Conservation (phyloP, 2,888 invertebrate species). For the Zygogramma bicolorata region DNA sequence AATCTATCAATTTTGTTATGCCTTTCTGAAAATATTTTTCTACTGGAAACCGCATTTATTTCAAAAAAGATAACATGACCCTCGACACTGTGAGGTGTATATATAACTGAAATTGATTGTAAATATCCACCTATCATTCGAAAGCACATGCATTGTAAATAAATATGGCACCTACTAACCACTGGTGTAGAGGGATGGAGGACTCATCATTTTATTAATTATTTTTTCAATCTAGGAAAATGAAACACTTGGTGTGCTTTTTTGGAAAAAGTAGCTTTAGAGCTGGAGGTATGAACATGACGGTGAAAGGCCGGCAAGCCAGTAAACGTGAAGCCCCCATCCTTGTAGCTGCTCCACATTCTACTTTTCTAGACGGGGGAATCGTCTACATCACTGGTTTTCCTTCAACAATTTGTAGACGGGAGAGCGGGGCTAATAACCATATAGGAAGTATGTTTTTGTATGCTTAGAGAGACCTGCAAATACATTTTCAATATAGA, state of each 20-base stretch:
- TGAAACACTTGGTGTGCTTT: conserved; percentile 77
- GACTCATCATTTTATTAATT: neutral
- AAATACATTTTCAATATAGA: too few relatives aligned
- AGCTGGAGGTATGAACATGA: conserved; percentile 83
- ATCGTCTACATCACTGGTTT: conserved; percentile 85
- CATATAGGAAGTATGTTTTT: conserved; percentile 89
- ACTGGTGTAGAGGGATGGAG: neutral
- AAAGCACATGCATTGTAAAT: neutral
- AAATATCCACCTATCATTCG: neutral
- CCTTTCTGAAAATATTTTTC: too few relatives aligned
- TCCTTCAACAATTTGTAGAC: conserved; percentile 86
- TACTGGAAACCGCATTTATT: too few relatives aligned
- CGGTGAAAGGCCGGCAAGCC: conserved; percentile 82
- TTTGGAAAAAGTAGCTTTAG: conserved; percentile 81
- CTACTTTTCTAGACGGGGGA: conserved; percentile 89
- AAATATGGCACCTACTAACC: conserved; percentile 7
- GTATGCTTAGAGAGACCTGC: too few relatives aligned
- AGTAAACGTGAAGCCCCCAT: conserved; percentile 85
- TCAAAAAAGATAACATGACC: too few relatives aligned
- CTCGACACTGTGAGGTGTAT: too few relatives aligned
- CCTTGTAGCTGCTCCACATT: conserved; percentile 89
- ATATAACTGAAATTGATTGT: neutral
- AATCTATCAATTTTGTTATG: too few relatives aligned
- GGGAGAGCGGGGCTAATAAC: conserved; percentile 83
- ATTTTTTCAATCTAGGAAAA: conserved; percentile 65